These are phyloP conservation scores for Lordiphosa collinella DNA, from an alignment of 1,140 invertebrate species.

Conservation along the genomic window DNA sequence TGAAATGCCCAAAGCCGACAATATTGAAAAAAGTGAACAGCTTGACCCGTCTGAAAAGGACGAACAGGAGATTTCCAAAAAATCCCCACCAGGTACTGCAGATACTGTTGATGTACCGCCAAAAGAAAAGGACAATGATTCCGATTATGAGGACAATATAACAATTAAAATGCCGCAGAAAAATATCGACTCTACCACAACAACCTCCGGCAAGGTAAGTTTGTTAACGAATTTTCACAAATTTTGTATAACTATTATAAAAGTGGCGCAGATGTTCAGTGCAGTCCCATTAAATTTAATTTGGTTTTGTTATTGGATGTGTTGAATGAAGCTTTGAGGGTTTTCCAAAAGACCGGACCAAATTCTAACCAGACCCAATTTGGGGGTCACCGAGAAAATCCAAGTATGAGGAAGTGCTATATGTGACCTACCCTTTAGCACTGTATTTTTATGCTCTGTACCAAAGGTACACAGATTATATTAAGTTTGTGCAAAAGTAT, in stretches of 20 bases:
- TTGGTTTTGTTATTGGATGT: too few relatives aligned
- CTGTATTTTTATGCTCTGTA: too few relatives aligned
- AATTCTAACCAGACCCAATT: too few relatives aligned
- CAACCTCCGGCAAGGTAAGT: constrained; percentile 27
- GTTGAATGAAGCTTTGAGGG: too few relatives aligned
- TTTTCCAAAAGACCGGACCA: too few relatives aligned
- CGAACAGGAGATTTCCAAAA: constrained; percentile 13
- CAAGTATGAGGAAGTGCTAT: too few relatives aligned
- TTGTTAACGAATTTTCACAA: neutral
- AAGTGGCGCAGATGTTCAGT: too few relatives aligned
- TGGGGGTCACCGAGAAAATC: too few relatives aligned
- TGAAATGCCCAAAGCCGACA: neutral
- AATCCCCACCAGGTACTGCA: constrained; percentile 25
- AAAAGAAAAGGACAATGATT: constrained; percentile 78
- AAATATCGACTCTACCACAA: constrained; percentile 11
- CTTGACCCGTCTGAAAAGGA: constrained; percentile 27
- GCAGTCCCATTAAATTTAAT: too few relatives aligned
- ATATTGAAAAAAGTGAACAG: constrained; percentile 5
- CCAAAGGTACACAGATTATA: too few relatives aligned
- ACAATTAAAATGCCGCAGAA: constrained; percentile 81
- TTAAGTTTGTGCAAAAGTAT: too few relatives aligned
- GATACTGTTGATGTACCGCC: constrained; percentile 11
- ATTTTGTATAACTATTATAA: neutral
- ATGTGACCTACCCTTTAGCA: too few relatives aligned
- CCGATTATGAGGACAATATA: constrained; percentile 82